Base-by-base conservation (phyloP, 2,888 invertebrate genomes). In the Synergus umbraculus region DNA sequence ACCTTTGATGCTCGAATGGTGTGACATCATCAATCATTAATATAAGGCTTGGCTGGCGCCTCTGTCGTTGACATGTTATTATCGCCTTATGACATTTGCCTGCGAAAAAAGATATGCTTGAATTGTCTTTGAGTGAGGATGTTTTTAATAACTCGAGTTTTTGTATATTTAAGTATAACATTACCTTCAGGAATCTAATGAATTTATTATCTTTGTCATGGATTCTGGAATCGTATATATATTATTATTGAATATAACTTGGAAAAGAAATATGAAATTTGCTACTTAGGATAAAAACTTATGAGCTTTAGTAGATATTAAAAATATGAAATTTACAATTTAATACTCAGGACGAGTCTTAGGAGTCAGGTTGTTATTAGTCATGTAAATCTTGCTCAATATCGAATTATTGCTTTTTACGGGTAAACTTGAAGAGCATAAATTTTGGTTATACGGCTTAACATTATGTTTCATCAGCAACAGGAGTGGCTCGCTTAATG, bases 1-100 rank as follows among this genome's bases (percentile, higher is more conserved):
- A 73, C 73, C 73, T 73, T 73, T 73, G 54, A 73, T 73, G 73
- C n/a, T 73, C 37, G 54, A 73, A 73, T 37, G 4, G 46, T 37
- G 37, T 73, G 54, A 73, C 54, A 54, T 54, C 73, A 73, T 73
- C 73, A 73, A 73, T 73, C 73, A 73, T 73, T 37, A 54, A 73
- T 73, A 37, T 29, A 49, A 49, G 69, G 29, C 49, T 69, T 69
- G 7, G n/a, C 37, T 49, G n/a, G 49, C 54, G n/a, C 49, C 46
- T 54, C 54, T 73, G 54, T 37, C 46, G 37, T 9, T 37, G 37
- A 73, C 73, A 66, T n/a, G 66, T 18, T 18, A 66, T 66, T 66
- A 66, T 63, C 66, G 18, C 9, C 18, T 66, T n/a, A 43, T 44
- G 5, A 18, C 43, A 43, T 66, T 66, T 43, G 44, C 29, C 63